Evolutionary conservation across 2,113 vertebrate genomes (phyloP).

Genomic region (Opisthocomus hoazin): DNA sequence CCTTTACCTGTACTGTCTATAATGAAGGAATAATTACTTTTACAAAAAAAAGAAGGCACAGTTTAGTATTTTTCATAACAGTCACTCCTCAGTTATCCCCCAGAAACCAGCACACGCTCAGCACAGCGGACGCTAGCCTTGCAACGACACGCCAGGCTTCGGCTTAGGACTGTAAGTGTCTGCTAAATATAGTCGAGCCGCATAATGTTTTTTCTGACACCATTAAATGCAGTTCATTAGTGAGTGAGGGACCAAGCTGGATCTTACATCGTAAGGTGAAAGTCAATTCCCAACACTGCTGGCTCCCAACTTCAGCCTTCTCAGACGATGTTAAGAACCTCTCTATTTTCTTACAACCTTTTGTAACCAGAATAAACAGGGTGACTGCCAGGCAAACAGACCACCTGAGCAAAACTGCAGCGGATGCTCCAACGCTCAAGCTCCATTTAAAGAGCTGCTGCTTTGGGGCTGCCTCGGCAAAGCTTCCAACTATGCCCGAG

Average conservation of each 20-base stretch:
- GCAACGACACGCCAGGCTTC: not conserved
- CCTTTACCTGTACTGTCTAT: not conserved
- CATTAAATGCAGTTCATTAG: conserved; percentile 29
- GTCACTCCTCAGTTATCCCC: not conserved
- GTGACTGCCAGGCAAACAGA: not conserved
- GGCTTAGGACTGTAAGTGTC: not conserved
- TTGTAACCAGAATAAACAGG: not conserved
- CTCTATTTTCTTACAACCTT: not conserved
- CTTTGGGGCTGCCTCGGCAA: not conserved
- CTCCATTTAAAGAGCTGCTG: not conserved
- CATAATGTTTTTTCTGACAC: not conserved
- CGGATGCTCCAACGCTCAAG: not conserved
- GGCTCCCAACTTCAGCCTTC: not conserved
- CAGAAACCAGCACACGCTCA: not conserved
- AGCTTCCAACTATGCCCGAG: not conserved
- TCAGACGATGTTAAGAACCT: not conserved
- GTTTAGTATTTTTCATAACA: not conserved
- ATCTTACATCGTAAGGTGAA: not conserved
- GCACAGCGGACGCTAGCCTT: not conserved
- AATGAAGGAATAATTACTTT: not conserved
- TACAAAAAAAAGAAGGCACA: not conserved
- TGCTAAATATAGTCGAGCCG: not conserved
- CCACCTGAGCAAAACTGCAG: not conserved
- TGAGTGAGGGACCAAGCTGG: conserved; percentile 2
- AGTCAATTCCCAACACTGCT: not conserved